phyloP scores from a whole-genome alignment of 2,113 vertebrate species.

The Lathamus discolor region DNA sequence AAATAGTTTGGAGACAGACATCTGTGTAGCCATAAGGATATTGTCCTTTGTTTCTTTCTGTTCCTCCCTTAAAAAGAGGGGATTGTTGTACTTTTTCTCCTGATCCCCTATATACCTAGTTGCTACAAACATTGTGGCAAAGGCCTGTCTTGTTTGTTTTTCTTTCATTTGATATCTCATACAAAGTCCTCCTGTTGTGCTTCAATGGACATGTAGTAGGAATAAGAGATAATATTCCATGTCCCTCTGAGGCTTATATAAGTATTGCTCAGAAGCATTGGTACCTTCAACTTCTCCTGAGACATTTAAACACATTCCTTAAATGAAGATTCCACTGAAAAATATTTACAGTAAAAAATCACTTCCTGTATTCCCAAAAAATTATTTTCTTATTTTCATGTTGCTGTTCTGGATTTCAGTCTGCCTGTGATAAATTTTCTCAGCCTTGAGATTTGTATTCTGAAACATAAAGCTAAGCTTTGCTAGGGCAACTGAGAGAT shows the following conservation, averaged over 20 bases:
- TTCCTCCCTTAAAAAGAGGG: not conserved
- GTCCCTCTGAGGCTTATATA: not conserved
- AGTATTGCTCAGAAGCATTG: not conserved
- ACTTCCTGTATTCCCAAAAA: not conserved
- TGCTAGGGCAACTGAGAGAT: not conserved
- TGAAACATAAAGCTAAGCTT: not conserved
- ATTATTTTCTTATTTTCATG: not conserved
- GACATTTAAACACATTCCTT: not conserved
- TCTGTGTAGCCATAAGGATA: not conserved
- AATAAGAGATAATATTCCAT: not conserved
- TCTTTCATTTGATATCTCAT: not conserved
- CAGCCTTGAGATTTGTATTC: not conserved
- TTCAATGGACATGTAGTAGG: not conserved
- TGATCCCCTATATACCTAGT: accelerated
- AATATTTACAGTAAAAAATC: not conserved
- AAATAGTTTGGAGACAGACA: not conserved
- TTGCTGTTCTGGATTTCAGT: not conserved
- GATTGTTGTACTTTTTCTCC: not conserved
- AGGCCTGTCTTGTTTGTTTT: not conserved
- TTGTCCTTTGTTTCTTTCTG: not conserved
- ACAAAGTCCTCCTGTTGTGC: not conserved
- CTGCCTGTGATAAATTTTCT: not conserved
- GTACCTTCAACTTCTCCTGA: not conserved
- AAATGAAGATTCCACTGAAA: not conserved
- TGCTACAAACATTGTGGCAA: not conserved